phyloP scores from a whole-genome alignment of 2,888 invertebrate species.

The Sepiola atlantica region DNA sequence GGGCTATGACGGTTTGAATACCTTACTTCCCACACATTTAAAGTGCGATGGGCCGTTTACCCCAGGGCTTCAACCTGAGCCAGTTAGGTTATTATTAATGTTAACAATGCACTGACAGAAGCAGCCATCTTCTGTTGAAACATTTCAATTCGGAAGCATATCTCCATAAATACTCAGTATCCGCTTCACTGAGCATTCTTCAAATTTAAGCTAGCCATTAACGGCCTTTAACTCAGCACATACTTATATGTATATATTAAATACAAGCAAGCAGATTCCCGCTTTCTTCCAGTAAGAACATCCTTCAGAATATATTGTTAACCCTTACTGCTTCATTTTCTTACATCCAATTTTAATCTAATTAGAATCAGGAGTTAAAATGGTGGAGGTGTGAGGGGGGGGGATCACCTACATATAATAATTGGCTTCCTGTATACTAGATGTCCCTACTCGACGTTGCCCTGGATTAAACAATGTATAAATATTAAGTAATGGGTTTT shows the following conservation, averaged over 20 bases:
- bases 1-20: background rate
- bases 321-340: background rate
- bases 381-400: background rate
- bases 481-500: too few relatives aligned
- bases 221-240: background rate
- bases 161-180: background rate
- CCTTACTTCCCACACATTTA: background rate
- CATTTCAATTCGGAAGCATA: background rate
- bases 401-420: too few relatives aligned
- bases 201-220: background rate
- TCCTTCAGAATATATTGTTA: background rate
- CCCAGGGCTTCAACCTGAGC: slow-evolving; percentile 32
- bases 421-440: too few relatives aligned
- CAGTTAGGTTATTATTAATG: background rate
- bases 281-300: background rate
- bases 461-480: too few relatives aligned
- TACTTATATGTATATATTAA: background rate
- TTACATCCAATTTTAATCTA: background rate
- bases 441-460: too few relatives aligned
- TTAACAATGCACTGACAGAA: slow-evolving; percentile 21
- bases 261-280: background rate
- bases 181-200: background rate
- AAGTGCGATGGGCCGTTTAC: background rate
- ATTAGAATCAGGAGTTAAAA: background rate
- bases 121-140: background rate